Evolutionary conservation across 2,113 vertebrate genomes (phyloP).

Genomic region (Marmota monax): DNA sequence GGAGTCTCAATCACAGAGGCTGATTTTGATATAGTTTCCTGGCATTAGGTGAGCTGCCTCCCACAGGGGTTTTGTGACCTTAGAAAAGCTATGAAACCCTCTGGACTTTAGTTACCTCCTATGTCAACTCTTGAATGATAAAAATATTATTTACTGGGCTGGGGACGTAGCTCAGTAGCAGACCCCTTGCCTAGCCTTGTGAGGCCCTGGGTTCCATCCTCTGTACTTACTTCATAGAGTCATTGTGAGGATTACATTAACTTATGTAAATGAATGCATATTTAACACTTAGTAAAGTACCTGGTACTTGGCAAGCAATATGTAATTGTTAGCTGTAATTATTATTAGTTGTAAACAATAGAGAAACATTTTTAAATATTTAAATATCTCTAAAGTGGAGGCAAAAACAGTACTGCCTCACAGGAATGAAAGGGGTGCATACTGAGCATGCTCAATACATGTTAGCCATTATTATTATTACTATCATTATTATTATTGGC

Average conservation of each 20-base stretch:
- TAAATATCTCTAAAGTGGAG: not conserved
- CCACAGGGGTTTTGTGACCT: not conserved
- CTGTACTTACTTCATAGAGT: not conserved
- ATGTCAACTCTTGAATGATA: not conserved
- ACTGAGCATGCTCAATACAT: not conserved
- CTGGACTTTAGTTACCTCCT: not conserved
- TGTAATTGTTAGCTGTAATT: not conserved
- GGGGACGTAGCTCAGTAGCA: not conserved
- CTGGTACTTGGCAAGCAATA: not conserved
- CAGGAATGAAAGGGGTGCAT: not conserved
- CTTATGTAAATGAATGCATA: not conserved
- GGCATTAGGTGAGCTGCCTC: not conserved
- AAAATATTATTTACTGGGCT: not conserved
- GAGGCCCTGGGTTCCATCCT: too few species aligned
- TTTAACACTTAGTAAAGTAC: not conserved
- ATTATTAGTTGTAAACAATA: not conserved
- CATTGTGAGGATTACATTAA: not conserved
- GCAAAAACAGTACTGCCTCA: not conserved
- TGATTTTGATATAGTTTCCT: not conserved
- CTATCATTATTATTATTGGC: not conserved
- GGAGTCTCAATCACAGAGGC: not conserved
- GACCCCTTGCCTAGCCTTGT: not conserved
- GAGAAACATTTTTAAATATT: not conserved
- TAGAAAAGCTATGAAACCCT: conserved; percentile 13
- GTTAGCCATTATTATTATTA: not conserved